Conservation (phyloP, 2,113 vertebrate genomes). For the Halcyon senegalensis region DNA sequence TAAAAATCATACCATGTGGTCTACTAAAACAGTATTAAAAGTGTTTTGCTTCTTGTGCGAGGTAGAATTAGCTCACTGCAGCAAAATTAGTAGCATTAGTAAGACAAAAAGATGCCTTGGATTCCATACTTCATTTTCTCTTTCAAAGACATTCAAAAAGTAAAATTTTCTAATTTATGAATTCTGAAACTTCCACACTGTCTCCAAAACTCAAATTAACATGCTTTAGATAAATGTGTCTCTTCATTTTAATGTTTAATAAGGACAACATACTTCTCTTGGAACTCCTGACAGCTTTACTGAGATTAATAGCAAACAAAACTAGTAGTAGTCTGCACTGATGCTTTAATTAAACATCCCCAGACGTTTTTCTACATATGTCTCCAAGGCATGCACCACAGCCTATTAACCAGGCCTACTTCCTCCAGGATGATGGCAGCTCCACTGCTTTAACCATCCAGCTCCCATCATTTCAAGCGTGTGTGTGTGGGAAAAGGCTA, state of each 20-base stretch:
- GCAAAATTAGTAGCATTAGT: not conserved
- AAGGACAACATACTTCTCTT: slow-evolving; percentile 45
- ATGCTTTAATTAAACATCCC: slow-evolving; percentile 66
- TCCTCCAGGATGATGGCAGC: not conserved
- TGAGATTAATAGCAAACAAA: slow-evolving; percentile 60
- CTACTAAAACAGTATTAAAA: not conserved
- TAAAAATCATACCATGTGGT: not conserved
- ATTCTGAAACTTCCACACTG: slow-evolving; percentile 7
- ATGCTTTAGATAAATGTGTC: slow-evolving; percentile 52
- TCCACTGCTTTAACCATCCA: slow-evolving; percentile 1
- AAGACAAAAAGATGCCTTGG: not conserved
- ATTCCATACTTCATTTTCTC: not conserved
- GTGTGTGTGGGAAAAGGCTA: not conserved
- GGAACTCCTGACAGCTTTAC: slow-evolving; percentile 58
- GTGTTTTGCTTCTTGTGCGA: not conserved
- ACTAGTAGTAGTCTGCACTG: slow-evolving; percentile 32
- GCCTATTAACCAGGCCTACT: slow-evolving; percentile 20
- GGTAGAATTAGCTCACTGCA: not conserved
- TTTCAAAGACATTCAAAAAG: not conserved
- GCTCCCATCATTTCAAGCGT: not conserved
- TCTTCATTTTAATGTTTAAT: slow-evolving; percentile 68
- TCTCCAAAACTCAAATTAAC: slow-evolving; percentile 40
- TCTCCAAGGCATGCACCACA: slow-evolving; percentile 51
- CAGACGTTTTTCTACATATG: slow-evolving; percentile 49
- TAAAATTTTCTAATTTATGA: slow-evolving; percentile 20